phyloP scores from a whole-genome alignment of 2,888 invertebrate genomes.

The Calliphora vomitoria region DNA sequence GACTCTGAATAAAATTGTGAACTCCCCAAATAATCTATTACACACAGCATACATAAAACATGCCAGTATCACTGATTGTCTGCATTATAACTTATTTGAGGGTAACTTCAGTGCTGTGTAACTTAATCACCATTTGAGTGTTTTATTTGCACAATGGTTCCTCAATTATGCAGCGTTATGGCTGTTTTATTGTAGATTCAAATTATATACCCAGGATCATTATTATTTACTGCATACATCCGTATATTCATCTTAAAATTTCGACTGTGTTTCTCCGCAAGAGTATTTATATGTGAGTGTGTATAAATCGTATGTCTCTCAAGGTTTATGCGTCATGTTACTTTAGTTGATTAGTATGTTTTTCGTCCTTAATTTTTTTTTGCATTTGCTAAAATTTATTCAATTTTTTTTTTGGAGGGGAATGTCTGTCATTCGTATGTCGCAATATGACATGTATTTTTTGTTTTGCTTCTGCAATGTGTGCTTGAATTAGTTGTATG shows the following conservation, averaged over 20 bases:
- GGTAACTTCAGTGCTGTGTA: slow-evolving; percentile 59
- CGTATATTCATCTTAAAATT: slow-evolving; percentile 40
- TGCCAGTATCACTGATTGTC: neutral
- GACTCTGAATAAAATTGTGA: slow-evolving; percentile 14
- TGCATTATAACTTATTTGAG: slow-evolving; percentile 17
- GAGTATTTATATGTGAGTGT: neutral
- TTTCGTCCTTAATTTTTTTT: slow-evolving; percentile 9
- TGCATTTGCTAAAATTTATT: slow-evolving; percentile 53
- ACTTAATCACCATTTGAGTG: slow-evolving; percentile 76
- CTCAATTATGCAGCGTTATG: slow-evolving; percentile 83
- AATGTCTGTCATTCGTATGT: slow-evolving; percentile 45
- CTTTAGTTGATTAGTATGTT: slow-evolving; percentile 73
- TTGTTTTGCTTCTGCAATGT: neutral
- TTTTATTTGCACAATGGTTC: slow-evolving; percentile 78
- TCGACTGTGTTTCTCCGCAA: neutral
- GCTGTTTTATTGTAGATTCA: slow-evolving; percentile 75
- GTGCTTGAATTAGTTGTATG: slow-evolving; percentile 35
- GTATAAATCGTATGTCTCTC: slow-evolving; percentile 37
- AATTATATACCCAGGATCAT: slow-evolving; percentile 39
- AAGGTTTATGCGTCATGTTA: slow-evolving; percentile 72
- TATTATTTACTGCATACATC: slow-evolving; percentile 55
- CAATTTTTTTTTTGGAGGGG: slow-evolving; percentile 30
- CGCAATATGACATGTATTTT: slow-evolving; percentile 55
- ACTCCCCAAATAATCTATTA: slow-evolving; percentile 36
- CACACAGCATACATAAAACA: slow-evolving; percentile 31